Base-by-base conservation (phyloP, 2,888 invertebrate species). In the Ochropacha duplaris region DNA sequence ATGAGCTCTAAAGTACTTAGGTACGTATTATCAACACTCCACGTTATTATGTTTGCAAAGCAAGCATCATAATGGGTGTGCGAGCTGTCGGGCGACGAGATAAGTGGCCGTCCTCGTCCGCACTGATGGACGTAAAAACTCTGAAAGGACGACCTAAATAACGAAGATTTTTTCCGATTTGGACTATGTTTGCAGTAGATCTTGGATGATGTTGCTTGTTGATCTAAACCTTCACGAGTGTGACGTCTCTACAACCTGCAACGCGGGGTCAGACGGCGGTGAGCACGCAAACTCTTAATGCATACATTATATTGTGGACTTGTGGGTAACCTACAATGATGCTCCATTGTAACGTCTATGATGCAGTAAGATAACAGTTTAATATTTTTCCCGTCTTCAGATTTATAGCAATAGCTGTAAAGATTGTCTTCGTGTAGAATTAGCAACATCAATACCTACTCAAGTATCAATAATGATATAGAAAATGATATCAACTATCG, bases 1-100 rank as follows among this genome's bases (percentile, higher is more conserved):
- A 54, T 62, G 60, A 67, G 64, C 59, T 58, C 16, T 44, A 39
- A 24, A 26, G 44, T 54, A 24, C n/a, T n/a, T n/a, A n/a, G n/a
- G 14, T 44, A 54, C 14, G 36, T 65, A 69, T 66, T 74, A 67
- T 68, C 68, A 76, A 78, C 71, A 76, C 68, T 72, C 64, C 57
- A 63, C 66, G 67, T 75, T 74, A 78, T 81, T 76, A 74, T 81
- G 78, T 81, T 79, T 82, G 78, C 79, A 68, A 68, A 78, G 79
- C 77, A 75, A 76, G 76, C 76, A 76, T 75, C 73, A 76, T 81
- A 78, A 78, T 78, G 74, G 65, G 68, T 69, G 64, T 65, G 71
- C 74, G 68, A 62, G 71, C 70, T 64, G 72, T 72, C 66, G 69
- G 72, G 59, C 74, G 71, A 62, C 65, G 75, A 79, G 80, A 82